Conservation (phyloP, 2,797 vertebrate species). For the Amazona ochrocephala region DNA sequence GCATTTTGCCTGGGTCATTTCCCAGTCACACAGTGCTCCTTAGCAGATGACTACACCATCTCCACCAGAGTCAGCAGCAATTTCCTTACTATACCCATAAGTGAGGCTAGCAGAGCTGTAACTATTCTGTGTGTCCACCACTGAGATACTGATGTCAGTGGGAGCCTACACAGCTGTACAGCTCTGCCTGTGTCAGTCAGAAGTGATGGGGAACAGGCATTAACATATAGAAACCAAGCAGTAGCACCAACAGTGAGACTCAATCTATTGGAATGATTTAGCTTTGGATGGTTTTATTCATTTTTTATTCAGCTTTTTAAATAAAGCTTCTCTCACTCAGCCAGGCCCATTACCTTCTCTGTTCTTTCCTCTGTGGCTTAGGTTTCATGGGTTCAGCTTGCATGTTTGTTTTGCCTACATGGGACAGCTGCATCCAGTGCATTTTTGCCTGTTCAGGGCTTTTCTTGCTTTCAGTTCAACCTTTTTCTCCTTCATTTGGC, state of each 20-base stretch:
- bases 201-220: background rate
- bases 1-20: background rate
- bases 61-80: fast-evolving
- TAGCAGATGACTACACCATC: background rate
- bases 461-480: background rate
- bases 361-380: background rate
- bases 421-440: background rate
- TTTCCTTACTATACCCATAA: fast-evolving
- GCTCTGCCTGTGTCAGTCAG: background rate
- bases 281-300: background rate
- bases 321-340: background rate
- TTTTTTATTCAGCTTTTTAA: too few relatives aligned
- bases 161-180: fast-evolving
- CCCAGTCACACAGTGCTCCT: background rate
- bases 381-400: background rate
- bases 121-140: fast-evolving
- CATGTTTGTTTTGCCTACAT: background rate
- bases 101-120: background rate
- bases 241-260: background rate
- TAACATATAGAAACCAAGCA: background rate
- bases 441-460: background rate
- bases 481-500: slow-evolving; percentile 29
- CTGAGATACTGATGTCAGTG: background rate
- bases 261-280: background rate
- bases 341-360: background rate